Evolutionary conservation across 2,888 invertebrate species (phyloP).

Genomic region (Troides oblongomaculatus): DNA sequence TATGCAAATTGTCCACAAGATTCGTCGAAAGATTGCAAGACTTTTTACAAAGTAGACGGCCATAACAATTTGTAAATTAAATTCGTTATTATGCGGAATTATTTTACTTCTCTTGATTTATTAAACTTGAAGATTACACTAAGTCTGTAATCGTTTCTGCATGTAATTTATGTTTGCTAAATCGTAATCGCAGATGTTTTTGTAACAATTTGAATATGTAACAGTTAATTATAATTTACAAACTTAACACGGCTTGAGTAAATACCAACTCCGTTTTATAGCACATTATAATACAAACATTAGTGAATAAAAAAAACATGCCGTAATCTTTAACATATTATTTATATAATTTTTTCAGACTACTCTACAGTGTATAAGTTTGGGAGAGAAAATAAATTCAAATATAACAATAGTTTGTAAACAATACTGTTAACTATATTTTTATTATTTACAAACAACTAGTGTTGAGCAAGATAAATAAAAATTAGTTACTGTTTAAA

Average conservation of each 20-base stretch:
- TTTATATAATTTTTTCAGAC: too few species aligned
- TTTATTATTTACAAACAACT: too few species aligned
- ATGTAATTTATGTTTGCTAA: constrained; percentile 15
- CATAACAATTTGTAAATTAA: constrained; percentile 28
- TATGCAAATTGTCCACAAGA: constrained; percentile 20
- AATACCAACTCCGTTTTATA: not conserved
- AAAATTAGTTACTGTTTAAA: too few species aligned
- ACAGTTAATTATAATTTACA: constrained; percentile 5
- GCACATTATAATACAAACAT: not conserved
- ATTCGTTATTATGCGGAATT: constrained; percentile 15
- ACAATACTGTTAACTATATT: too few species aligned
- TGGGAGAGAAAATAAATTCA: too few species aligned
- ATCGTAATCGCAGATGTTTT: not conserved
- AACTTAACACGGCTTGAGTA: not conserved
- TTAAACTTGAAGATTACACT: constrained; percentile 14
- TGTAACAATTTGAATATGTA: constrained; percentile 2
- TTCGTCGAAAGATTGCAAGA: constrained; percentile 19
- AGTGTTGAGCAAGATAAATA: too few species aligned
- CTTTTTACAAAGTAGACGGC: constrained; percentile 13
- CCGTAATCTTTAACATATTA: not conserved
- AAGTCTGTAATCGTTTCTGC: constrained; percentile 12
- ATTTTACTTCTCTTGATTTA: constrained; percentile 16
- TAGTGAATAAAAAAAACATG: not conserved
- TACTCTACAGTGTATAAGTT: too few species aligned
- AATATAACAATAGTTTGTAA: too few species aligned